Evolutionary conservation across 2,888 invertebrate species (phyloP), one percentile per base, ranked within the genome.

Genomic region (Heliconius hortense): DNA sequence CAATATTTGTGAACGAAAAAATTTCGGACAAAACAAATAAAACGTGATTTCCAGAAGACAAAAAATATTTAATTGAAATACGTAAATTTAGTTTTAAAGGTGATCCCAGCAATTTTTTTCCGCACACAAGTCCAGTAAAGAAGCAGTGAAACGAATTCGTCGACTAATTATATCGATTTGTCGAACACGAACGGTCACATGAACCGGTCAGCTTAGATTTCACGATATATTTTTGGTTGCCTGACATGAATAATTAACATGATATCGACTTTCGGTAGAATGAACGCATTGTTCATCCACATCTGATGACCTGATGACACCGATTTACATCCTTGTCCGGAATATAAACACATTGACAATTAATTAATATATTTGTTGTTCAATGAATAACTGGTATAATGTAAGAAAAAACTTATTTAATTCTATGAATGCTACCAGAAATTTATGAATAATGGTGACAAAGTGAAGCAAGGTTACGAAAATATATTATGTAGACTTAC

Each of bases 201-300:
- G 83, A 85, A 87, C 89, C 84, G 87, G 88, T 88, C 85, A 82
- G 78, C 81, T 82, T 82, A 82, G 80, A 85, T 85, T 86, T 87
- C 86, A 86, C 85, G 86, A 83, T 87, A 85, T 82, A 82, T 87
- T 89, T 90, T 90, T 84, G 84, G 85, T 82, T 83, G 87, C 88
- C 84, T 83, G 85, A 85, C 87, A 87, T 86, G 89, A 92, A 93
- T 92, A 91, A 90, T 90, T 85, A 88, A 86, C 78, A 79, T 77
- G 80, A 80, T 77, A 77, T 76, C 75, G 75, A 80, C 81, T 79
- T 81, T 82, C 80, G 84, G 85, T 82, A 82, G 81, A 81, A 72
- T 79, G 80, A 79, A 77, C 83, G 83, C 86, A 89, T 89, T 90
- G 89, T 89, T 88, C 82, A 81, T 79, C 81, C 69, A 66, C 73